Base-by-base conservation (phyloP, 1,140 invertebrate genomes). In the Drosophila nannoptera region DNA sequence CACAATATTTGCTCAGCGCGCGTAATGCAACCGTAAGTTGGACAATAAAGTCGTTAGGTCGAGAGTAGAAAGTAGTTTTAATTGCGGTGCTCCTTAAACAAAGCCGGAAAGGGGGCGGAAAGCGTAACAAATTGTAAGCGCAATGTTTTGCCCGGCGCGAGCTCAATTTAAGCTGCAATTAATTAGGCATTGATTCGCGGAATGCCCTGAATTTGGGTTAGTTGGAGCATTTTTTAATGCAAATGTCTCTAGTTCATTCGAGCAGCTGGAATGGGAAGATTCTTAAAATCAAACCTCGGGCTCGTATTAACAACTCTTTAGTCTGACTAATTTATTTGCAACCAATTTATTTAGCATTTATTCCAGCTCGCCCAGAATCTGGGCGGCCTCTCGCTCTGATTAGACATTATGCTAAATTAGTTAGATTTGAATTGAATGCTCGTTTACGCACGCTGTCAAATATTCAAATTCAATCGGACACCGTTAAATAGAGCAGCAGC, bases 1-100 rank as follows among this genome's bases (percentile, higher is more conserved):
- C 40, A 14, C 40, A n/a, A 31, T 71, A 58, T 71, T 66, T 66
- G 49, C 68, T 49, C 31, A 49, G 12, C 55, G 42, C 12, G 31
- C 22, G 22, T 22, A 32, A 16, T 16, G 42, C 9, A 42, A 43
- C 8, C 31, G 42, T 59, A 14, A n/a, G 40, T 29, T 14, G 45
- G 11, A 49, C 33, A 67, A 60, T 60, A 67, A 53, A 52, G 48
- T 67, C 58, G 35, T 68, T 48, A 5, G 55, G 7, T n/a, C 32
- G 45, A 50, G 14, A 22, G 2, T 22, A 22, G 48, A 59, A 59
- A 50, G 4, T 50, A 11, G 35, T 50, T 64, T 31, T n/a, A 56
- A 64, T 55, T 56, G 52, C 40, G 22, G 22, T 22, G 38, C 22
- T 40, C 38, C 4, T 33, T 49, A 12, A 45, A 54, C 16, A 42